phyloP scores from a whole-genome alignment of 2,888 invertebrate species.

The Stenichneumon culpator region DNA sequence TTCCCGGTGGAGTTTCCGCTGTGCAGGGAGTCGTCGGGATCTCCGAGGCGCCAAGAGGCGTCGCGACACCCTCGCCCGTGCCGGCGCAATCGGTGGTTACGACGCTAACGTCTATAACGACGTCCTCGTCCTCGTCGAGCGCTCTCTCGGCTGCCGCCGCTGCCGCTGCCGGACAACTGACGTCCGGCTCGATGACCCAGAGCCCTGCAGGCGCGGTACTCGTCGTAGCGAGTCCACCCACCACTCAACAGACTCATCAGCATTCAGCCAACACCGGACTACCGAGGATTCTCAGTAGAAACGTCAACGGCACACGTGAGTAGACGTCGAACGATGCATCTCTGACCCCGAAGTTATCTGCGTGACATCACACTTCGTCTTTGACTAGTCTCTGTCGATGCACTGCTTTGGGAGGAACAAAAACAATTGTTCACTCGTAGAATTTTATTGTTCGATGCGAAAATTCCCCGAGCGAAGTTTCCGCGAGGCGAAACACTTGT shows the following conservation, averaged over 20 bases:
- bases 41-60: constrained; percentile 77
- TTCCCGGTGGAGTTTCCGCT: constrained; percentile 73
- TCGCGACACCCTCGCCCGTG: constrained; percentile 80
- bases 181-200: constrained; percentile 73
- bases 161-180: constrained; percentile 65
- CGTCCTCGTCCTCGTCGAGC: constrained; percentile 47
- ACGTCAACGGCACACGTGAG: constrained; percentile 84
- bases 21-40: constrained; percentile 70
- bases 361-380: no score
- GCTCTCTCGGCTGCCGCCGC: constrained; percentile 51
- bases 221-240: constrained; percentile 76
- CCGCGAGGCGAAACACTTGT: no score
- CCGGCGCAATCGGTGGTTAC: constrained; percentile 63
- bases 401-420: no score
- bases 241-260: constrained; percentile 71
- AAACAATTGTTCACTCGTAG: no score
- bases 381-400: no score
- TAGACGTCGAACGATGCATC: constrained; percentile 43
- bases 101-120: constrained; percentile 54
- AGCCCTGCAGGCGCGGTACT: constrained; percentile 74
- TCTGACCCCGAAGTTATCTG: no score
- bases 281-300: constrained; percentile 83
- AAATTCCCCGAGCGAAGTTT: no score
- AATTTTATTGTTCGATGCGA: no score
- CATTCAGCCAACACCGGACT: constrained; percentile 68